Evolutionary conservation across 92 coral and sea anemone species (phyloP).

Genomic region (Nematostella vectensis): DNA sequence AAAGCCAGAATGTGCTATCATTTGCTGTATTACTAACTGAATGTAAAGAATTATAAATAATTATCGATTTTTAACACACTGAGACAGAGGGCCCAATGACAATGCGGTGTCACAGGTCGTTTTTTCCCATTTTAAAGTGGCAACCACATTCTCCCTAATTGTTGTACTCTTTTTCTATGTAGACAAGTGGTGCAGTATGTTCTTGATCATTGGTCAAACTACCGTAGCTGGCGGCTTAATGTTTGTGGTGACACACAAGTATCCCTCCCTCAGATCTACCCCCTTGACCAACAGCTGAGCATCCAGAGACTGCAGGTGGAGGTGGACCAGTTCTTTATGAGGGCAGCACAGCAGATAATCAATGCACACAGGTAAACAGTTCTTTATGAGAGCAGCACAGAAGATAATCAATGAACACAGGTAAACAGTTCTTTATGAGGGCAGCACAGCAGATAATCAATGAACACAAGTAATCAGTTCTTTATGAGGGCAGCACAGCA

Average conservation of each 20-base stretch:
- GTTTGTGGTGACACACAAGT: constrained; percentile 63
- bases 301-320: constrained; percentile 79
- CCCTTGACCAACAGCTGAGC: constrained; percentile 61
- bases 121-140: too few species aligned
- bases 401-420: constrained; percentile 90
- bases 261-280: constrained; percentile 48
- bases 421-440: constrained; percentile 74
- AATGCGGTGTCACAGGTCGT: too few species aligned
- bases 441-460: constrained; percentile 91
- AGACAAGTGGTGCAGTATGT: constrained; percentile 88
- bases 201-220: constrained; percentile 88
- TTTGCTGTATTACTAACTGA: too few species aligned
- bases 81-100: too few species aligned
- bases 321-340: constrained; percentile 91
- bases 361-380: constrained; percentile 77
- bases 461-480: constrained; percentile 77
- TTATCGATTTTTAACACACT: too few species aligned
- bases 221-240: constrained; percentile 72
- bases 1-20: too few species aligned
- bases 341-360: constrained; percentile 93
- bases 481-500: constrained; percentile 94
- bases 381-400: constrained; percentile 89
- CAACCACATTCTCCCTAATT: too few species aligned
- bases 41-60: too few species aligned
- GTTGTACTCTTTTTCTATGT: too few species aligned